Conservation (phyloP, 1,140 invertebrate species). For the Coboldia fuscipes region DNA sequence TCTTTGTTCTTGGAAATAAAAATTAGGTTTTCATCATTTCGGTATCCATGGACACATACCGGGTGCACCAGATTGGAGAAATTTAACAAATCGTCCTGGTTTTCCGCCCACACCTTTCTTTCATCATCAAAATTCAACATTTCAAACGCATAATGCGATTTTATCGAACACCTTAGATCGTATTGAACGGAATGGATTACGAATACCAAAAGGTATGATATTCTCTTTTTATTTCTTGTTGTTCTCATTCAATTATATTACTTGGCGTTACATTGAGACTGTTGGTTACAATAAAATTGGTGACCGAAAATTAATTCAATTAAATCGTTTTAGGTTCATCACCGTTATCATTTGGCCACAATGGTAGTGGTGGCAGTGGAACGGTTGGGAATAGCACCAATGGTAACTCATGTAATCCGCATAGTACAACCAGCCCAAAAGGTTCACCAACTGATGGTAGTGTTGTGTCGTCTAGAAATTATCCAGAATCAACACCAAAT, state of each 20-base stretch:
- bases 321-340: not conserved
- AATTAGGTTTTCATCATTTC: constrained; percentile 3
- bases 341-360: no score
- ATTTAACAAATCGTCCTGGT: constrained; percentile 28
- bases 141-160: constrained; percentile 34
- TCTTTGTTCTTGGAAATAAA: no score
- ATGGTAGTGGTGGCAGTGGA: no score
- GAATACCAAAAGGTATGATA: constrained; percentile 3
- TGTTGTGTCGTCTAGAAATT: constrained; percentile 11
- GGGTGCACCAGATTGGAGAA: constrained; percentile 32
- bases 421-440: constrained; percentile 42
- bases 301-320: no score
- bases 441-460: constrained; percentile 21
- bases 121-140: constrained; percentile 30
- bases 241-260: no score
- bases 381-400: no score
- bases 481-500: constrained; percentile 24
- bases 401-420: constrained; percentile 30
- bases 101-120: constrained; percentile 26
- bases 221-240: no score
- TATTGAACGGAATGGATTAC: constrained; percentile 15
- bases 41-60: constrained; percentile 10
- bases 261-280: no score
- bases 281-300: no score
- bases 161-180: constrained; percentile 23